Percentiles rank a stretch among this genome's conserved stretches.
These are phyloP conservation scores for Acipenser oxyrinchus DNA, from an alignment of 2,797 vertebrate genomes.

Conservation along the genomic window DNA sequence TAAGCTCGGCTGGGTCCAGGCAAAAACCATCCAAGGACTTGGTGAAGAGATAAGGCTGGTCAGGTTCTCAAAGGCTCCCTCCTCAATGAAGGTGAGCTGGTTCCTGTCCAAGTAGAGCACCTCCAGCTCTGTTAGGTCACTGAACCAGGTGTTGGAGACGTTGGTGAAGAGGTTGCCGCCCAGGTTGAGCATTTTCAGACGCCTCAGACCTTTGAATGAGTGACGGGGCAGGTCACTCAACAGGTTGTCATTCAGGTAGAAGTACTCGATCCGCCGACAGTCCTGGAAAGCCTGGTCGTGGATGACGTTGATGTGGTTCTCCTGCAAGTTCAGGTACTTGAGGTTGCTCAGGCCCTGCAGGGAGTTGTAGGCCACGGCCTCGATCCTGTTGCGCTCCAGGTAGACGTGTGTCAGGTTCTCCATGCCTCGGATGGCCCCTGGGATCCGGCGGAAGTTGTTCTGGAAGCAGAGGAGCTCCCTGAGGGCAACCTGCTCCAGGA, in stretches of 20 bases:
- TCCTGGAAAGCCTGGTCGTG: conserved; percentile 82
- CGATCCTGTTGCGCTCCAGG: conserved; percentile 84
- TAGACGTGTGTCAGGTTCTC: conserved; percentile 84
- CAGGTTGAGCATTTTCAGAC: conserved; percentile 83
- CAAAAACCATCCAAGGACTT: conserved; percentile 64
- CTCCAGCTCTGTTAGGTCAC: conserved; percentile 79
- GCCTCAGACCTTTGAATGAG: conserved; percentile 72
- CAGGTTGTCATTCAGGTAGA: conserved; percentile 89
- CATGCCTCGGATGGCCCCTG: conserved; percentile 79
- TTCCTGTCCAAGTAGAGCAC: conserved; percentile 90
- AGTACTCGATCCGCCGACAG: conserved; percentile 77
- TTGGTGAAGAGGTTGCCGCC: conserved; percentile 79
- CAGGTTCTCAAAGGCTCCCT: conserved; percentile 87
- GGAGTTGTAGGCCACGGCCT: conserved; percentile 90
- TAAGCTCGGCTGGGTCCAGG: conserved; percentile 72
- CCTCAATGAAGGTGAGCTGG: conserved; percentile 74
- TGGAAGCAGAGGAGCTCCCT: conserved; percentile 80
- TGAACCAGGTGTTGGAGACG: conserved; percentile 78
- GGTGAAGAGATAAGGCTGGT: conserved; percentile 78
- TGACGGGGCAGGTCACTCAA: conserved; percentile 65
- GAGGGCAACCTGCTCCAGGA: conserved; percentile 74
- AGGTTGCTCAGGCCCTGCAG: conserved; percentile 73
- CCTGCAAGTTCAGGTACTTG: conserved; percentile 82
- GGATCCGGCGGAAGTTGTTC: conserved; percentile 87
- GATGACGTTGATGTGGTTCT: conserved; percentile 83